Conservation (phyloP, 1,140 invertebrate species). For the Doryteuthis pealeii region DNA sequence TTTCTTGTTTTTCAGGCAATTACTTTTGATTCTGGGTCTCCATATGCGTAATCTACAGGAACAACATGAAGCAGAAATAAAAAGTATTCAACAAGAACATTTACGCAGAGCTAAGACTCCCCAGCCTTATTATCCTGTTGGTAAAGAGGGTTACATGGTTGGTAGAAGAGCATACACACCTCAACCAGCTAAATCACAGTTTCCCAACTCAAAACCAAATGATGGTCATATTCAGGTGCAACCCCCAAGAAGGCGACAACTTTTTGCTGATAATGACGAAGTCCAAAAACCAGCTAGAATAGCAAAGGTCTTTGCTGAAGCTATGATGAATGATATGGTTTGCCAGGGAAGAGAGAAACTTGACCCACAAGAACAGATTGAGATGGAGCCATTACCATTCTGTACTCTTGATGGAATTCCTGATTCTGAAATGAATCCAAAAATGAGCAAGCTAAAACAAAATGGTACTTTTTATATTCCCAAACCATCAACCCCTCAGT, state of each 20-base stretch:
- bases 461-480: background rate
- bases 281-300: background rate
- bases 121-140: background rate
- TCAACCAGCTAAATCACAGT: background rate
- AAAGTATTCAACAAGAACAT: background rate
- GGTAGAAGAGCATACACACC: background rate
- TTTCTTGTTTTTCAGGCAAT: constrained; percentile 1
- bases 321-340: background rate
- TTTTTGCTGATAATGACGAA: background rate
- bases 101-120: background rate
- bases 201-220: background rate
- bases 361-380: background rate
- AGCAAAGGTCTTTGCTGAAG: background rate
- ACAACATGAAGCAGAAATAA: background rate
- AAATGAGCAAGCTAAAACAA: background rate
- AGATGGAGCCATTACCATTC: background rate
- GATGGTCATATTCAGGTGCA: background rate
- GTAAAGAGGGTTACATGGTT: background rate
- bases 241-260: background rate
- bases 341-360: background rate
- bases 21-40: background rate
- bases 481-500: background rate
- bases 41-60: background rate
- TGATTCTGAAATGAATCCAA: background rate
- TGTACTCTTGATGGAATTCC: background rate